Evolutionary conservation across 2,888 invertebrate genomes (phyloP).

Genomic region (Lepidocyrtinus sp.): DNA sequence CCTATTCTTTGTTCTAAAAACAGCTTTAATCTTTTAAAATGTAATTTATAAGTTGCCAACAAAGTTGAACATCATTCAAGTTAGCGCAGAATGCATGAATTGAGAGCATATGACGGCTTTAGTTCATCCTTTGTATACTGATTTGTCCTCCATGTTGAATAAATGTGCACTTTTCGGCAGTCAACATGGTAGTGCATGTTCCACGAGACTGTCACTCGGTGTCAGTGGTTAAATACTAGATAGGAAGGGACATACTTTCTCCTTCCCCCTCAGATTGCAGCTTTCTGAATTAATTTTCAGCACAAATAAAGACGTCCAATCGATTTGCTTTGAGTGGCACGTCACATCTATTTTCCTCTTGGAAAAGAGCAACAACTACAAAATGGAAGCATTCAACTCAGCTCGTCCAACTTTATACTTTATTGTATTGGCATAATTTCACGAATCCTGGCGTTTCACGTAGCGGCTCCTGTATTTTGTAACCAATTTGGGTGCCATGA

Average conservation of each 20-base stretch:
- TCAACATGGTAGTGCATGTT: no score
- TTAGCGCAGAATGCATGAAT: no score
- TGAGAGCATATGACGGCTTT: no score
- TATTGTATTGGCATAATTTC: neutral
- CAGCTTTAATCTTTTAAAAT: no score
- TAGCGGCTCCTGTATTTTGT: neutral
- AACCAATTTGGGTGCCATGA: neutral
- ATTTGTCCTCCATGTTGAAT: no score
- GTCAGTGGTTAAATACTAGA: neutral
- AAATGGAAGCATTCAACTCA: neutral
- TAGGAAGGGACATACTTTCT: neutral
- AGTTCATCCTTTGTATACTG: no score
- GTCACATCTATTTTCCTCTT: neutral
- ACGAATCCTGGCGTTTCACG: neutral
- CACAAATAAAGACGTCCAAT: neutral
- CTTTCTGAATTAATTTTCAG: neutral
- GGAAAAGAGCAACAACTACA: neutral
- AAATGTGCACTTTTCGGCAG: no score
- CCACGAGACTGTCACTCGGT: neutral
- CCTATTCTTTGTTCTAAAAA: no score
- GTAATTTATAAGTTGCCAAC: no score
- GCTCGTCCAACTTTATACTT: neutral
- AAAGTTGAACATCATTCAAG: no score
- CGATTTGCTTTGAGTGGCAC: neutral
- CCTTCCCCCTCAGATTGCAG: neutral